Conservation (phyloP, 2,888 invertebrate species). For the Loripinus fragilis region DNA sequence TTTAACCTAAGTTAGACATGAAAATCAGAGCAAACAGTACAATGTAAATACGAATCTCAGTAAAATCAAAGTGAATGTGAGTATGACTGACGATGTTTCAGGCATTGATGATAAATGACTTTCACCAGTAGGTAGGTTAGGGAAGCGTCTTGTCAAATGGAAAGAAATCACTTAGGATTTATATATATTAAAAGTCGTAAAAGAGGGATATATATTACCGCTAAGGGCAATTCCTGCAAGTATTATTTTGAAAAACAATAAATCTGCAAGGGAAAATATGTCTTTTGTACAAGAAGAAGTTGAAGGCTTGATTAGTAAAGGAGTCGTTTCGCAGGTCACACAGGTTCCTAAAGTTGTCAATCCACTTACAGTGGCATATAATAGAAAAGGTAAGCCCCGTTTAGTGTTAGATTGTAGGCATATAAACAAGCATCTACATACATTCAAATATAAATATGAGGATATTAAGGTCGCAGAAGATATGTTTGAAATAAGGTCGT, state of each 20-base stretch:
- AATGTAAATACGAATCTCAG: not conserved
- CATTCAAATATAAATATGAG: slow-evolving; percentile 37
- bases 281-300: slow-evolving; percentile 19
- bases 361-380: slow-evolving; percentile 30
- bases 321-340: not conserved
- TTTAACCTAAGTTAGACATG: not conserved
- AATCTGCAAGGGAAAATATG: slow-evolving; percentile 11
- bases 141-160: slow-evolving; percentile 17
- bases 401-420: slow-evolving; percentile 24
- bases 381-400: slow-evolving; percentile 18
- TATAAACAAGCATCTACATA: slow-evolving; percentile 26
- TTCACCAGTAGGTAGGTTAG: not conserved
- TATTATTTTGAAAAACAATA: slow-evolving; percentile 20
- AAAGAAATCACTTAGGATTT: not conserved
- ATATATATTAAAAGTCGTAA: slow-evolving; percentile 22
- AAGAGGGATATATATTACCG: slow-evolving; percentile 24
- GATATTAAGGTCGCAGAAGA: slow-evolving; percentile 31
- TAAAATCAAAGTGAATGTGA: not conserved
- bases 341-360: slow-evolving; percentile 13
- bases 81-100: not conserved
- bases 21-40: not conserved
- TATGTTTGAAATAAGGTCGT: slow-evolving; percentile 24
- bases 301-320: not conserved
- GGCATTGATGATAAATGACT: too few species aligned
- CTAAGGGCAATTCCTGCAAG: slow-evolving; percentile 4